Evolutionary conservation across 2,797 vertebrate species (phyloP).

Genomic region (Phoebastria nigripes): DNA sequence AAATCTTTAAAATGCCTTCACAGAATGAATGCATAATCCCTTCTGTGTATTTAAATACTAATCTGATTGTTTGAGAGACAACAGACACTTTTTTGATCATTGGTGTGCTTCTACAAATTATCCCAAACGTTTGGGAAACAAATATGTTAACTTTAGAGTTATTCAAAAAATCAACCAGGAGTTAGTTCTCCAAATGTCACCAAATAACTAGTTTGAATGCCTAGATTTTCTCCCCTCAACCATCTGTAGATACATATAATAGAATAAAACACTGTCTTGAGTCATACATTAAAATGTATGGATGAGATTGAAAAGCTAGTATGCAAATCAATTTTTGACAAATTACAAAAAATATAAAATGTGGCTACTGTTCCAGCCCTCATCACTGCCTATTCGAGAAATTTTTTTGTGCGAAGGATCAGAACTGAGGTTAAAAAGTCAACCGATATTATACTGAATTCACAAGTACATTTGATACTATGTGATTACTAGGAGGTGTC

Average conservation of each 20-base stretch:
- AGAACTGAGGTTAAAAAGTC: neutral
- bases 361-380: neutral
- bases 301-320: neutral
- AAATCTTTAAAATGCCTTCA: neutral
- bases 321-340: neutral
- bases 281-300: neutral
- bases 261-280: neutral
- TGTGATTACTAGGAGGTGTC: neutral
- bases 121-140: neutral
- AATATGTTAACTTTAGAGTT: neutral
- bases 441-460: neutral
- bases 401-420: neutral
- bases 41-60: neutral
- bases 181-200: neutral
- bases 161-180: neutral
- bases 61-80: neutral
- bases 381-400: neutral
- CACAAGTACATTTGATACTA: neutral
- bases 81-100: neutral
- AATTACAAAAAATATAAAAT: neutral
- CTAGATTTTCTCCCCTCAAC: conserved; percentile 4
- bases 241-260: conserved; percentile 1
- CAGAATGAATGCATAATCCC: neutral
- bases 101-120: neutral
- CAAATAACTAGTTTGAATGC: neutral